phyloP scores from a whole-genome alignment of 1,140 invertebrate genomes.

The Drosophila sp. region DNA sequence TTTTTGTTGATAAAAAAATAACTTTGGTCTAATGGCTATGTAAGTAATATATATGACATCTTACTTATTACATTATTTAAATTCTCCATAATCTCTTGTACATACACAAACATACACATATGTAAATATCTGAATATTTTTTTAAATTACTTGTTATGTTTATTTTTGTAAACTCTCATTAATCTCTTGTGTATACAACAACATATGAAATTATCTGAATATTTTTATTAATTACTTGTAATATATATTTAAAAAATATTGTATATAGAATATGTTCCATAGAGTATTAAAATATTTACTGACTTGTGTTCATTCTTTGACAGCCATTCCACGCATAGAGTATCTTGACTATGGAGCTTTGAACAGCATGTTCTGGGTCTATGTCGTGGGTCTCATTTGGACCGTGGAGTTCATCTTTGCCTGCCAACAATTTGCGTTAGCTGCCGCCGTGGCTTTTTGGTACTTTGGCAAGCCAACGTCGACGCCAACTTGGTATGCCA shows the following conservation, averaged over 20 bases:
- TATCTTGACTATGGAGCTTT: constrained; percentile 90
- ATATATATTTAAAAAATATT: constrained; percentile 6
- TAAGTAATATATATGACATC: constrained; percentile 49
- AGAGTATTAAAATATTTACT: not conserved
- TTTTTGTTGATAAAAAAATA: constrained; percentile 24
- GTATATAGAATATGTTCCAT: not conserved
- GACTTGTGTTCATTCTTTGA: constrained; percentile 24
- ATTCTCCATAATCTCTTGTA: constrained; percentile 47
- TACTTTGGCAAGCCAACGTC: constrained; percentile 89
- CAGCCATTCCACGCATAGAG: constrained; percentile 88
- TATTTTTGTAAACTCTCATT: constrained; percentile 42
- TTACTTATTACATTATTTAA: not conserved
- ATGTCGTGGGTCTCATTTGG: constrained; percentile 95
- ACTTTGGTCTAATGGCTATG: constrained; percentile 42
- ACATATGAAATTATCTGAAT: constrained; percentile 3
- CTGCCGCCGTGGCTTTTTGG: constrained; percentile 94
- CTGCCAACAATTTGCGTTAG: constrained; percentile 95
- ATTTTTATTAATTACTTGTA: not conserved
- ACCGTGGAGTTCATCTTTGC: constrained; percentile 95
- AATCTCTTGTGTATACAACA: constrained; percentile 49
- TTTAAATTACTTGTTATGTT: constrained; percentile 4
- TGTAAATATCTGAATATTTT: constrained; percentile 4
- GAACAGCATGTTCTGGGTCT: constrained; percentile 96
- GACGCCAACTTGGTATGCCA: constrained; percentile 89
- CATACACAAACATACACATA: constrained; percentile 34